Conservation (phyloP, 2,113 vertebrate genomes). For the Gopherus flavomarginatus region DNA sequence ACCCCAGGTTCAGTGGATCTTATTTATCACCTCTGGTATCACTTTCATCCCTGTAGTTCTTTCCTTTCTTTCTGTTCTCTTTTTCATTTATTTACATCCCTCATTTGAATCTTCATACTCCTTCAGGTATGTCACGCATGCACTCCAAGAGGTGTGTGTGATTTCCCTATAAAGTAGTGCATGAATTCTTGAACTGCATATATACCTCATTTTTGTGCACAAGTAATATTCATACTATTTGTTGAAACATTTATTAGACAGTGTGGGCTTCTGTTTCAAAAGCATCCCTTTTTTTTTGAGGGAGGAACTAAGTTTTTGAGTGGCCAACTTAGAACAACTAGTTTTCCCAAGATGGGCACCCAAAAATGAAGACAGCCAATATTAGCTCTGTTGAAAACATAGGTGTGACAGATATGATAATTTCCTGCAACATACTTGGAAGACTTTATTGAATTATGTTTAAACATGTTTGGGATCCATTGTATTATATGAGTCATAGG, state of each 20-base stretch:
- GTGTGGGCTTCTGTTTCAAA: not conserved
- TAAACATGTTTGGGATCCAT: no score
- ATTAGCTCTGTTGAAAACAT: not conserved
- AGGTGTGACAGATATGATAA: not conserved
- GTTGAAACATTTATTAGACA: not conserved
- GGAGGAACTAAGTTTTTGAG: not conserved
- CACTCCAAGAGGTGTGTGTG: not conserved
- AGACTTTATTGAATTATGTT: no score
- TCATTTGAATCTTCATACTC: not conserved
- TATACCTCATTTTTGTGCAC: not conserved
- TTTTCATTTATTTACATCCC: no score
- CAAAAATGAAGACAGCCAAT: not conserved
- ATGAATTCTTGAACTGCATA: not conserved
- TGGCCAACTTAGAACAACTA: accelerated
- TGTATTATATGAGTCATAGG: no score
- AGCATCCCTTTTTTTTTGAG: not conserved
- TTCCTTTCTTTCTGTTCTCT: not conserved
- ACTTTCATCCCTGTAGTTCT: not conserved
- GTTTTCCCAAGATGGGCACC: not conserved
- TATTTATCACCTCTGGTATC: not conserved
- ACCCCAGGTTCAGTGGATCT: not conserved
- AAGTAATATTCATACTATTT: not conserved
- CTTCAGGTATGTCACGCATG: not conserved
- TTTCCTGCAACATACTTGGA: no score
- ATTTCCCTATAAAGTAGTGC: not conserved